Conservation (phyloP, 2,797 vertebrate species). For the Hemitrygon akajei region DNA sequence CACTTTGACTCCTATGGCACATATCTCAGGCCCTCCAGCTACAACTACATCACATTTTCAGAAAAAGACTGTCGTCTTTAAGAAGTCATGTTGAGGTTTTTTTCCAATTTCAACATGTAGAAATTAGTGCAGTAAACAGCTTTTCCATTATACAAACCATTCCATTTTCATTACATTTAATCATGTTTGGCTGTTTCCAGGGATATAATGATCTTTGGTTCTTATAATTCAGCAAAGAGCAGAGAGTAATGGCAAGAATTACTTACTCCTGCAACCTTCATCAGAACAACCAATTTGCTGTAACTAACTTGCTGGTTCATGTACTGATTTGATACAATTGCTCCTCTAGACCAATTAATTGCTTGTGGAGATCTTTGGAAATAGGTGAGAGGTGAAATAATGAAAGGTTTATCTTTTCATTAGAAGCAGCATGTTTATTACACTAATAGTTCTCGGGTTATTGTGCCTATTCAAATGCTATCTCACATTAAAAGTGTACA, state of each 20-base stretch:
- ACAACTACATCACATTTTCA: background rate
- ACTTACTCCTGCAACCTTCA: background rate
- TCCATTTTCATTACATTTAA: background rate
- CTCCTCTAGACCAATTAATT: background rate
- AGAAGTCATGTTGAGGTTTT: background rate
- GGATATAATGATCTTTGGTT: background rate
- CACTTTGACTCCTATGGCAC: background rate
- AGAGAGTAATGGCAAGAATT: background rate
- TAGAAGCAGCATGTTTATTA: background rate
- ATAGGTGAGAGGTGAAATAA: background rate
- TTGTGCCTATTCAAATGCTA: background rate
- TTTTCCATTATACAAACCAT: background rate
- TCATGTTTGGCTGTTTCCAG: background rate
- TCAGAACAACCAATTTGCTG: background rate
- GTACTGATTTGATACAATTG: background rate
- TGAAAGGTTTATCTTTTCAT: background rate
- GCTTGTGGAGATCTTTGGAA: background rate
- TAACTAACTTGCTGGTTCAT: background rate
- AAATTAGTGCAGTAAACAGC: background rate
- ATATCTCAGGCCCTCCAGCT: background rate
- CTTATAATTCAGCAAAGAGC: background rate
- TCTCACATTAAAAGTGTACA: background rate
- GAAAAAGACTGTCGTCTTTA: background rate
- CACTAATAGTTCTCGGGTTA: background rate
- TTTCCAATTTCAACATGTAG: background rate